Evolutionary conservation across 1,140 invertebrate species (phyloP).

Genomic region (Atopsyche davidsoni): DNA sequence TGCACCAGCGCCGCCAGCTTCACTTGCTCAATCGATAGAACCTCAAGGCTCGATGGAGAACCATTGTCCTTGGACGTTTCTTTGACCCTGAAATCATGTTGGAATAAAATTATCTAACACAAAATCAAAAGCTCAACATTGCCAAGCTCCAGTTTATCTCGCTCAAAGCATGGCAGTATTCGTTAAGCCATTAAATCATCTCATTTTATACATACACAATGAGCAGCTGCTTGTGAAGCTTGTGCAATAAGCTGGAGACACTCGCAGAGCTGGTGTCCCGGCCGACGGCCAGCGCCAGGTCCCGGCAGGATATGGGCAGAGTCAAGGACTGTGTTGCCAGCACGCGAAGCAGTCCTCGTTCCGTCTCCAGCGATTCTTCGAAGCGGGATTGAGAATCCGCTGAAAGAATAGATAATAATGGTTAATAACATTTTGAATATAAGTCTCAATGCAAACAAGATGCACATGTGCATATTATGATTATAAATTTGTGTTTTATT

Average conservation of each 20-base stretch:
- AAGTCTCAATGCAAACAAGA: too few relatives aligned
- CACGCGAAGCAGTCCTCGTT: slow-evolving; percentile 65
- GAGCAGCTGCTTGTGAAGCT: slow-evolving; percentile 81
- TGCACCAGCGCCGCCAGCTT: slow-evolving; percentile 64
- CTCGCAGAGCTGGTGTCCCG: slow-evolving; percentile 14
- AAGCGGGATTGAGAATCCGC: slow-evolving; percentile 35
- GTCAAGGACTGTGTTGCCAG: slow-evolving; percentile 71
- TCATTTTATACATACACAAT: slow-evolving; percentile 51
- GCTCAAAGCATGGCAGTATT: too few relatives aligned
- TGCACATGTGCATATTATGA: too few relatives aligned
- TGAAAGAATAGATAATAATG: slow-evolving; percentile 34
- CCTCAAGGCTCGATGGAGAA: slow-evolving; percentile 47
- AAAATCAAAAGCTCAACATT: too few relatives aligned
- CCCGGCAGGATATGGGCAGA: slow-evolving; percentile 69
- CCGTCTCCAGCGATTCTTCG: slow-evolving; percentile 52
- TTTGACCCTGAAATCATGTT: slow-evolving; percentile 22
- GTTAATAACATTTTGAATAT: too few relatives aligned
- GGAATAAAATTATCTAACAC: too few relatives aligned
- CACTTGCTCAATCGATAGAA: slow-evolving; percentile 63
- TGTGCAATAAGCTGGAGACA: slow-evolving; percentile 59
- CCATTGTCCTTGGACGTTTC: slow-evolving; percentile 22
- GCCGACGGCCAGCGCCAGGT: slow-evolving; percentile 57
- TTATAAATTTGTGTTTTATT: too few relatives aligned
- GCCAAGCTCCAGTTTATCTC: too few relatives aligned
- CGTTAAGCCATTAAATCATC: too few relatives aligned